Percentiles rank a stretch among this genome's conserved stretches.
These are phyloP conservation scores for Parazoanthus atlanticus DNA, from an alignment of 92 coral and sea anemone species.

Conservation along the genomic window DNA sequence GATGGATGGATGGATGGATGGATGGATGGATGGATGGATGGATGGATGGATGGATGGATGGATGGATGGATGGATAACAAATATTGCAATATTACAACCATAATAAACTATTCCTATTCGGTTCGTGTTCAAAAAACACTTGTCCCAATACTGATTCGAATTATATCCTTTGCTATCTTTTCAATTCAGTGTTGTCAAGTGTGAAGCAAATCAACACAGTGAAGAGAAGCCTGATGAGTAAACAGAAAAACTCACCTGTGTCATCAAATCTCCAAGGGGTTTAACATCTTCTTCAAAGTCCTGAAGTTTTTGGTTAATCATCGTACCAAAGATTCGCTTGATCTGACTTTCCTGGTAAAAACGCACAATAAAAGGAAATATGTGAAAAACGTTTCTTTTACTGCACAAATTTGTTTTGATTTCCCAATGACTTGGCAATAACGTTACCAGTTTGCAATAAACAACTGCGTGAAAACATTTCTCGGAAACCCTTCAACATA, in stretches of 20 bases:
- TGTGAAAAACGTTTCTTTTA: not conserved
- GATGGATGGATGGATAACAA: too few species aligned
- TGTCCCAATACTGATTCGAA: not conserved
- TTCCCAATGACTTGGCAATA: not conserved
- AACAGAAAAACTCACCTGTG: slow-evolving; percentile 69
- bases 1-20: too few species aligned
- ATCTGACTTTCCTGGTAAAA: slow-evolving; percentile 88
- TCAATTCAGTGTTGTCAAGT: not conserved
- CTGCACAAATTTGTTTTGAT: not conserved
- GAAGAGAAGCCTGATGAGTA: not conserved
- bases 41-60: too few species aligned
- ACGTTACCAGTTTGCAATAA: not conserved
- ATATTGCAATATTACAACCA: too few species aligned
- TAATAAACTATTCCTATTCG: too few species aligned
- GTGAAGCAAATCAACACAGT: not conserved
- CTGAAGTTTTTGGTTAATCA: slow-evolving; percentile 97
- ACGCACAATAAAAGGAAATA: not conserved
- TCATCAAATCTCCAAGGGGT: slow-evolving; percentile 96
- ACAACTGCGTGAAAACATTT: too few species aligned
- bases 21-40: too few species aligned
- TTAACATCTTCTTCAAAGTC: slow-evolving; percentile 99
- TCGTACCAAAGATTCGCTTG: slow-evolving; percentile 98
- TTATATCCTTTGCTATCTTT: too few species aligned
- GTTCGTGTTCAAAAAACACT: too few species aligned
- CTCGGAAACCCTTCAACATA: too few species aligned